Conservation (phyloP, 1,140 invertebrate species). For the Drosophila baimaii region DNA sequence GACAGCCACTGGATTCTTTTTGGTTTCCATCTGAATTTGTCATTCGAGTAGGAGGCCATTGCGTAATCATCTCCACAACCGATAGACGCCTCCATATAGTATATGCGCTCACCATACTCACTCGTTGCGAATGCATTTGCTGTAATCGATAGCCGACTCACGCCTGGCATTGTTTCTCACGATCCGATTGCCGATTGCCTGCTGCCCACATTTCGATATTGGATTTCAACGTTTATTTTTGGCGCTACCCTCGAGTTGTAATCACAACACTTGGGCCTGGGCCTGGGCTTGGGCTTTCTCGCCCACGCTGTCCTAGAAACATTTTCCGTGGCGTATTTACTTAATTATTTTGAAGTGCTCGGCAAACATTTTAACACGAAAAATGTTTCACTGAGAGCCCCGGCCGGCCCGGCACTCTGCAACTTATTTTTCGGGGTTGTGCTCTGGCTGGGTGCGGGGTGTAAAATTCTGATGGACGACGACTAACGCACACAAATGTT, state of each 20-base stretch:
- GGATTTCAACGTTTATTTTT: slow-evolving; percentile 73
- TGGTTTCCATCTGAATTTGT: slow-evolving; percentile 16
- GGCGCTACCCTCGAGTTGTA: slow-evolving; percentile 53
- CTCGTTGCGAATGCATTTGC: slow-evolving; percentile 26
- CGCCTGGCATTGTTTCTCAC: slow-evolving; percentile 71
- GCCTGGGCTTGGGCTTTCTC: slow-evolving; percentile 10
- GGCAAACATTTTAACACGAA: slow-evolving; percentile 82
- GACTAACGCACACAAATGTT: slow-evolving; percentile 74
- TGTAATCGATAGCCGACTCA: slow-evolving; percentile 60
- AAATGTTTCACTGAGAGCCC: slow-evolving; percentile 69
- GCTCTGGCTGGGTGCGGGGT: slow-evolving; percentile 6
- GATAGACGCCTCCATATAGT: slow-evolving; percentile 26
- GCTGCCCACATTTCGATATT: slow-evolving; percentile 68
- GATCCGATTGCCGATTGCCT: slow-evolving; percentile 39
- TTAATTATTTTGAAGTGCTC: slow-evolving; percentile 81
- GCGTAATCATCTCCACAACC: slow-evolving; percentile 27
- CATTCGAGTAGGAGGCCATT: slow-evolving; percentile 28
- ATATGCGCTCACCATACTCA: background rate
- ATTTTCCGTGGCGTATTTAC: slow-evolving; percentile 74
- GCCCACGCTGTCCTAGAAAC: slow-evolving; percentile 26
- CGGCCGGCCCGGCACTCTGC: no score
- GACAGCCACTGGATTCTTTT: background rate
- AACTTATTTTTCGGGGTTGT: slow-evolving; percentile 41
- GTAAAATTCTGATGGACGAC: slow-evolving; percentile 32
- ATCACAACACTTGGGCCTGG: slow-evolving; percentile 58